Evolutionary conservation across 2,888 invertebrate species (phyloP).

Genomic region (Machimus rusticus): DNA sequence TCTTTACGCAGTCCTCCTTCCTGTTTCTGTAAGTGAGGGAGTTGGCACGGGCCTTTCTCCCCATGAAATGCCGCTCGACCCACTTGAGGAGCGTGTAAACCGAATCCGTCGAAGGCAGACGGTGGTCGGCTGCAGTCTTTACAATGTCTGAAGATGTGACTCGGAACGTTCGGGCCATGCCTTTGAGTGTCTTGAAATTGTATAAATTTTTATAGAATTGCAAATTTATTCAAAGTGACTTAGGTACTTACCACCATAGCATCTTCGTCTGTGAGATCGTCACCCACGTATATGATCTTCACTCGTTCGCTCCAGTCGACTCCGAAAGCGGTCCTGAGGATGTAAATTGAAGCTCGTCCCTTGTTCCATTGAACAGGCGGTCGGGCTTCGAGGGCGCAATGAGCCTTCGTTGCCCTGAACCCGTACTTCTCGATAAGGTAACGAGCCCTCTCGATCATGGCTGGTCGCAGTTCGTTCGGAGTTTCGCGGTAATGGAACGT

Average conservation of each 20-base stretch:
- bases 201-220: not conserved
- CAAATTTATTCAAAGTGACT: not conserved
- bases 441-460: constrained; percentile 76
- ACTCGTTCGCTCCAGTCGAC: constrained; percentile 92
- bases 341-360: constrained; percentile 87
- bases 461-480: constrained; percentile 72
- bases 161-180: constrained; percentile 92
- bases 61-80: constrained; percentile 85
- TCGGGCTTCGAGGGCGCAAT: constrained; percentile 89
- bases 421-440: constrained; percentile 77
- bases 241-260: constrained; percentile 78
- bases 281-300: constrained; percentile 88
- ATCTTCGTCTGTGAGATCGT: constrained; percentile 89
- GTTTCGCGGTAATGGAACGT: constrained; percentile 90
- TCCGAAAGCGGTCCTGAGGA: constrained; percentile 87
- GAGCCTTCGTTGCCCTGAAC: constrained; percentile 80
- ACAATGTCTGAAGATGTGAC: constrained; percentile 85
- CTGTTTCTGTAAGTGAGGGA: constrained; percentile 71
- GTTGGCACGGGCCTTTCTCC: constrained; percentile 78
- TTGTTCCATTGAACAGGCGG: constrained; percentile 94
- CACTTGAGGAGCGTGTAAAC: constrained; percentile 89
- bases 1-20: constrained; percentile 75
- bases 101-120: constrained; percentile 87
- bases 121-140: constrained; percentile 85
- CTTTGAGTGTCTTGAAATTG: constrained; percentile 77